phyloP scores from a whole-genome alignment of 2,797 vertebrate genomes.

The Potorous gilbertii region DNA sequence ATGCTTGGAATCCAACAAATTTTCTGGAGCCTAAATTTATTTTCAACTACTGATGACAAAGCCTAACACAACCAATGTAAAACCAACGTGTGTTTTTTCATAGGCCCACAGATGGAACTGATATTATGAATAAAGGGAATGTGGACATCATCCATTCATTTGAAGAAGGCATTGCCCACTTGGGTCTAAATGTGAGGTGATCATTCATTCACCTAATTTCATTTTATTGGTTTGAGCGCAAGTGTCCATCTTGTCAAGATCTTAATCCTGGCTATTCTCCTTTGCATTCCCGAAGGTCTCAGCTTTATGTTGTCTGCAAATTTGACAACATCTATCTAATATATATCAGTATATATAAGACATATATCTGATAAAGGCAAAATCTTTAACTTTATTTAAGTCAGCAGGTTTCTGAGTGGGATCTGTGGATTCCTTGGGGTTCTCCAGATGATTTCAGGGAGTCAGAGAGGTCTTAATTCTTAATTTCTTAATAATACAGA shows the following conservation, averaged over 20 bases:
- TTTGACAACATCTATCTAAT: neutral
- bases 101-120: slow-evolving; percentile 24
- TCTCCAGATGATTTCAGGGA: neutral
- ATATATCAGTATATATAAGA: neutral
- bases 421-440: neutral
- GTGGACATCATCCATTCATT: neutral
- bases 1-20: slow-evolving; percentile 53
- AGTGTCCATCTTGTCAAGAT: neutral
- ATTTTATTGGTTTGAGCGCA: neutral
- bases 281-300: neutral
- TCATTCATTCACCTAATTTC: neutral
- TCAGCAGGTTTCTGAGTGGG: neutral
- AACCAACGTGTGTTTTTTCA: slow-evolving; percentile 14
- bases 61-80: slow-evolving; percentile 29
- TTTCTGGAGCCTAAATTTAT: slow-evolving; percentile 31
- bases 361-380: neutral
- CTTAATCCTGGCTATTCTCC: slow-evolving; percentile 1
- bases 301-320: neutral
- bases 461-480: neutral
- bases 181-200: neutral
- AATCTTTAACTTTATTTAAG: neutral
- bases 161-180: neutral
- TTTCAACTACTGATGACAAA: slow-evolving; percentile 48
- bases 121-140: slow-evolving; percentile 32
- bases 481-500: neutral